Percentiles rank a stretch among this genome's conserved stretches.
These are phyloP conservation scores for Platerodrilus igneus DNA, from an alignment of 2,888 invertebrate species.

Conservation along the genomic window DNA sequence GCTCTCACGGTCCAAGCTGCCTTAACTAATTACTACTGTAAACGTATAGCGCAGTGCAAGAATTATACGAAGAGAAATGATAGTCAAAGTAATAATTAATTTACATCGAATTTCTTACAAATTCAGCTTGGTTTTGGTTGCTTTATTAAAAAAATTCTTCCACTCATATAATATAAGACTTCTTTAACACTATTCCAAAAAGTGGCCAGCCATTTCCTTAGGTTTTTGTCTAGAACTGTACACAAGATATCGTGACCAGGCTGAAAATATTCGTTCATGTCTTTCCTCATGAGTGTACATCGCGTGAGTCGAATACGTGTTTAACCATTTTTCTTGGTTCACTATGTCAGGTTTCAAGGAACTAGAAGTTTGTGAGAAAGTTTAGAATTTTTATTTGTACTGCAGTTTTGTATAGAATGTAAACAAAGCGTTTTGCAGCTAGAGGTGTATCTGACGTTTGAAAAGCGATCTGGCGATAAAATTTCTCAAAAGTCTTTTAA, in stretches of 20 bases:
- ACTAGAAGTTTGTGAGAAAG: slow-evolving; percentile 48
- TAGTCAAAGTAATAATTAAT: slow-evolving; percentile 10
- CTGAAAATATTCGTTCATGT: slow-evolving; percentile 42
- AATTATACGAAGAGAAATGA: slow-evolving; percentile 1
- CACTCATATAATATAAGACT: neutral
- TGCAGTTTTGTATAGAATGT: too few species aligned
- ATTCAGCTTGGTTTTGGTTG: too few species aligned
- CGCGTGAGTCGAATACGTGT: slow-evolving; percentile 45
- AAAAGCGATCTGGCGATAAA: too few species aligned
- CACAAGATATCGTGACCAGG: slow-evolving; percentile 42
- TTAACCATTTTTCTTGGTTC: slow-evolving; percentile 49
- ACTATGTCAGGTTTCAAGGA: slow-evolving; percentile 49
- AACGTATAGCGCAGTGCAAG: slow-evolving; percentile 10
- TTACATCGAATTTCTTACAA: too few species aligned
- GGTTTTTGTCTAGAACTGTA: slow-evolving; percentile 17
- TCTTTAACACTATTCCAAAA: too few species aligned
- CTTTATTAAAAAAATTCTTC: too few species aligned
- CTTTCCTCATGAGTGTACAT: slow-evolving; percentile 41
- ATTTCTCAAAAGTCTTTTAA: too few species aligned
- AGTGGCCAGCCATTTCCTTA: slow-evolving; percentile 14
- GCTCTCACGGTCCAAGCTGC: slow-evolving; percentile 12
- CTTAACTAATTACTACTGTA: slow-evolving; percentile 9
- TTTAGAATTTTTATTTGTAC: too few species aligned
- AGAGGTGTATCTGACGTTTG: too few species aligned
- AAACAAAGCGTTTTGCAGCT: too few species aligned